Evolutionary conservation across 53 echinoderm and acorn worm species (phyloP), one percentile per base, ranked within the genome.

Genomic region (Paracentrotus lividus): DNA sequence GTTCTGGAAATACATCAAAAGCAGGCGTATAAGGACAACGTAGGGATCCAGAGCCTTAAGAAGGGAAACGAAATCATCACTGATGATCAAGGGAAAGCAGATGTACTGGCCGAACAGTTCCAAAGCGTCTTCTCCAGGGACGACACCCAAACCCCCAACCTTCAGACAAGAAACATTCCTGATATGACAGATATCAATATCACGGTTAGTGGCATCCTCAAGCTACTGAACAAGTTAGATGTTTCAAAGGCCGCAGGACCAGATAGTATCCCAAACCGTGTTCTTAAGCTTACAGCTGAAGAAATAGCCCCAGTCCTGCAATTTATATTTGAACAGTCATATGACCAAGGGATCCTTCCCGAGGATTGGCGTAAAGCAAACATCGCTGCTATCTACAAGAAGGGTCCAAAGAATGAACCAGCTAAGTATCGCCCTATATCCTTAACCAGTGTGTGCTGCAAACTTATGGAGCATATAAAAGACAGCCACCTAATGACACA

Each of bases 1-100:
- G 31, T 84, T 84, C 47, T 90, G 94, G 94, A 91, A 91, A 24
- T 94, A 44, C 44, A 91, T 94, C n/a, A 94, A 49, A 91, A 76
- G 65, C 15, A 84, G 61, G 53, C 51, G 86, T 16, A n/a, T n/a
- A 94, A 94, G 90, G 91, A 91, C 84, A 91, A 29, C 31, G 84
- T 12, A 68, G 94, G 40, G 84, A 81, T 15, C 91, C 57, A 40
- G 91, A 58, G 18, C 88, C 91, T 61, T 84, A 91, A 29, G 49
- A 34, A 4, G 32, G 91, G 27, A 77, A 65, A 64, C 60, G n/a
- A 64, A 51, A 85, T 67, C 61, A 84, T 94, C 58, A 59, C 85
- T 91, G 65, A 94, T 64, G 94, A 91, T 23, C 84, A 94, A 29
- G 44, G 33, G 20, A 94, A 94, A 91, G 94, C 94, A 27, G 68